Base-by-base conservation (phyloP, 2,113 vertebrate genomes). In the Monopterus albus region DNA sequence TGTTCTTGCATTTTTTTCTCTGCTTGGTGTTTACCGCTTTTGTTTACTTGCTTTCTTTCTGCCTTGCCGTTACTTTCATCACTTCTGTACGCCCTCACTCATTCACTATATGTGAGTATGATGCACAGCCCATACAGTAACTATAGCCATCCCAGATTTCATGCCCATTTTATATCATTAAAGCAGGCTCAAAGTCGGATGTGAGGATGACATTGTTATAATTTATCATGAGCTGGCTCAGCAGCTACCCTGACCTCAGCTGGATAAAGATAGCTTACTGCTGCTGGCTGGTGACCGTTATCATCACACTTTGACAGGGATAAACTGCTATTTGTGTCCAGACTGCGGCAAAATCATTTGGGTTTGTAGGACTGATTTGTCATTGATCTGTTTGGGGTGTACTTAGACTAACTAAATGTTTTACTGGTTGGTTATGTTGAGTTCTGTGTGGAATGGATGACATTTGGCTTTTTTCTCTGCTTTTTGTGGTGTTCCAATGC, bases 101-200 rank as follows among this genome's bases (percentile, higher is more conserved):
- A 18, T 36, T 20, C 9, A 2, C 17, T 64, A 25, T 47, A 50
- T n/a, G n/a, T 11, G 20, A 38, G 49, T 25, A 59, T 42, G 42
- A 43, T 36, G 57, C 40, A 58, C 51, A 79, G 70, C 70, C 49
- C 53, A 28, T 82, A 79, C n/a, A n/a, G n/a, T n/a, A n/a, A 79
- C 83, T 77, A 75, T 53, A 59, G 66, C 52, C 29, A 28, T 43
- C 33, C 42, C 50, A 75, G 70, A 89, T 88, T 76, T 89, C 85
- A 88, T 79, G 40, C 65, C 46, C 51, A 6, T 11, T 13, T 57
- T 78, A 52, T 77, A 77, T 84, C 64, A 51, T 87, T n/a, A 84
- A 84, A 83, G 40, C 66, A 15, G 31, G 68, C 82, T 87, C 72
- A 87, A 87, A 88, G 75, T 62, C 35, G 18, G 38, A 65, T 63